phyloP scores from a whole-genome alignment of 2,113 vertebrate genomes.

The Lota lota region DNA sequence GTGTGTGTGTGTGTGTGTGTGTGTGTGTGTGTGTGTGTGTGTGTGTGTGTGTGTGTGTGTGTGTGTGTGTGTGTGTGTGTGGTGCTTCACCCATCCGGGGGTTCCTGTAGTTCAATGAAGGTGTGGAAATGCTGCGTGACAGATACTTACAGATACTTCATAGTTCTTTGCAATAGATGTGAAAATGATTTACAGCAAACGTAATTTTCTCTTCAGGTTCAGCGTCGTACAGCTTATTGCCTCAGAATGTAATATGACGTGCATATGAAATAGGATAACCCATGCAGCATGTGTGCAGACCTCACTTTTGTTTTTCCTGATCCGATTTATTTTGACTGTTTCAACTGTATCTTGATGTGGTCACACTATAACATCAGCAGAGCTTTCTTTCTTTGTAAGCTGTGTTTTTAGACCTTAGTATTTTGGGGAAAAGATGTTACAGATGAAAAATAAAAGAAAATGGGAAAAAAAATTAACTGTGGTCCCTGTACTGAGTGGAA shows the following conservation, averaged over 20 bases:
- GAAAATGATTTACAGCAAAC: too few species aligned
- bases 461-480: slow-evolving; percentile 47
- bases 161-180: too few species aligned
- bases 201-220: too few species aligned
- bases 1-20: too few species aligned
- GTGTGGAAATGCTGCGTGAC: too few species aligned
- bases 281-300: background rate
- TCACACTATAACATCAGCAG: slow-evolving; percentile 54
- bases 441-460: slow-evolving; percentile 24
- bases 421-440: slow-evolving; percentile 50
- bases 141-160: too few species aligned
- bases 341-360: slow-evolving; percentile 50
- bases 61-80: too few species aligned
- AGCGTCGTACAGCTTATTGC: too few species aligned
- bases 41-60: too few species aligned
- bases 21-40: too few species aligned
- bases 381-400: slow-evolving; percentile 58
- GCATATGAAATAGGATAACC: slow-evolving; percentile 9
- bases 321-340: slow-evolving; percentile 34
- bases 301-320: slow-evolving; percentile 25
- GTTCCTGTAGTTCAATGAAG: too few species aligned
- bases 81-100: too few species aligned
- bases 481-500: slow-evolving; percentile 71
- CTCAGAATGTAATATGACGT: slow-evolving; percentile 7
- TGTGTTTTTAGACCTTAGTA: slow-evolving; percentile 55